Evolutionary conservation across 2,797 vertebrate species (phyloP).

Genomic region (Lerista edwardsae): DNA sequence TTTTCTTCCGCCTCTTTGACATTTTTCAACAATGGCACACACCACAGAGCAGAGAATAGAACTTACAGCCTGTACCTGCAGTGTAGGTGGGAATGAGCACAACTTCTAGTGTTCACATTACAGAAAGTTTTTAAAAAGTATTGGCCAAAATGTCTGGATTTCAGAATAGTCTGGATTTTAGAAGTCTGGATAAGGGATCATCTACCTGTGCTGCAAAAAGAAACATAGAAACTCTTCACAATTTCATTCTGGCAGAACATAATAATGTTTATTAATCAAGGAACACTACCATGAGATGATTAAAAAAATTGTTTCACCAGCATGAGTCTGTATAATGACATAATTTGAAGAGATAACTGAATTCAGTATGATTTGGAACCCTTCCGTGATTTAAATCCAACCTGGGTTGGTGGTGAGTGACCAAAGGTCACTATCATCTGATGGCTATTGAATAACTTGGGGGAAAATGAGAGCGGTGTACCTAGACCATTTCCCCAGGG

Average conservation of each 20-base stretch:
- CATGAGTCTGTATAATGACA: slow-evolving; percentile 54
- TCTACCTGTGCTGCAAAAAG: slow-evolving; percentile 64
- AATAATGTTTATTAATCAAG: slow-evolving; percentile 75
- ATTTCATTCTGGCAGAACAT: slow-evolving; percentile 53
- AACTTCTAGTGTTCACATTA: too few species aligned
- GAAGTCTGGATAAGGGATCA: too few species aligned
- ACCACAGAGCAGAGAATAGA: too few species aligned
- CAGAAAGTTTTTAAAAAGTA: too few species aligned
- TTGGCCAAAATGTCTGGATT: too few species aligned
- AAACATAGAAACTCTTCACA: slow-evolving; percentile 65
- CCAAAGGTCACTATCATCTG: slow-evolving; percentile 44
- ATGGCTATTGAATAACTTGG: slow-evolving; percentile 34
- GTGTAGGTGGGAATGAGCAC: too few species aligned
- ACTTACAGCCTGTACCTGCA: too few species aligned
- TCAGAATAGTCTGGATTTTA: too few species aligned
- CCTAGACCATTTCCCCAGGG: slow-evolving; percentile 38
- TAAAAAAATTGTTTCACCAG: slow-evolving; percentile 61
- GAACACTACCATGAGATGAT: slow-evolving; percentile 57
- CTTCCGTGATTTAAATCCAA: slow-evolving; percentile 58
- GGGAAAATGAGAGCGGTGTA: slow-evolving; percentile 53
- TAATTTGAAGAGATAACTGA: slow-evolving; percentile 30
- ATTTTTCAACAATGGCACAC: too few species aligned
- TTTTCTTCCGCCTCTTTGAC: too few species aligned
- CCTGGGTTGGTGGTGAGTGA: slow-evolving; percentile 25
- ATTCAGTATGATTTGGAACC: slow-evolving; percentile 30